Percentiles rank a stretch among this genome's conserved stretches.
phyloP scores from a whole-genome alignment of 1,140 invertebrate genomes.

The Mercenaria mercenaria region DNA sequence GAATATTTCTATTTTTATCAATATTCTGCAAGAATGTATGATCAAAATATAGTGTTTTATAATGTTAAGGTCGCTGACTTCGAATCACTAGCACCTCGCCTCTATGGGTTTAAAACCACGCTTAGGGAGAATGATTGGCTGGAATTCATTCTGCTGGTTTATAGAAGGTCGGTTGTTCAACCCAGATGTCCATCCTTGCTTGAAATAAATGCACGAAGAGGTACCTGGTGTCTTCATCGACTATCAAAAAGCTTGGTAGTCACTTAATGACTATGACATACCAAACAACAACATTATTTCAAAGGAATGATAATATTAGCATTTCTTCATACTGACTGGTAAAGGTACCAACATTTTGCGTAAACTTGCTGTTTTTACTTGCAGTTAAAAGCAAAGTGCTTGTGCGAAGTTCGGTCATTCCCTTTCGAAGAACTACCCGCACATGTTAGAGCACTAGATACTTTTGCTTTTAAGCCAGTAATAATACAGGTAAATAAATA shows the following conservation, averaged over 20 bases:
- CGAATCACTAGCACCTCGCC: too few species aligned
- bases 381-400: slow-evolving; percentile 15
- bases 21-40: too few species aligned
- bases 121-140: not conserved
- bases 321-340: too few species aligned
- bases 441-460: not conserved
- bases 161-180: too few species aligned
- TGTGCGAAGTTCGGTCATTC: slow-evolving; percentile 2
- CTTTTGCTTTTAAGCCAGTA: slow-evolving; percentile 32
- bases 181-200: not conserved
- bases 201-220: not conserved
- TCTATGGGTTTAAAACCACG: not conserved
- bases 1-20: not conserved
- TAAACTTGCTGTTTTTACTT: too few species aligned
- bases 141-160: too few species aligned
- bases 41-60: not conserved
- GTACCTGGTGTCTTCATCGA: not conserved
- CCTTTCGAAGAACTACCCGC: not conserved
- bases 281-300: not conserved
- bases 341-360: too few species aligned
- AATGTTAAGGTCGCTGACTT: not conserved
- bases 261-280: not conserved
- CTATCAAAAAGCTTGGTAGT: not conserved
- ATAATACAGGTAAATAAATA: slow-evolving; percentile 7
- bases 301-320: not conserved